Conservation (phyloP, 1,140 invertebrate genomes). For the Ips nitidus region DNA sequence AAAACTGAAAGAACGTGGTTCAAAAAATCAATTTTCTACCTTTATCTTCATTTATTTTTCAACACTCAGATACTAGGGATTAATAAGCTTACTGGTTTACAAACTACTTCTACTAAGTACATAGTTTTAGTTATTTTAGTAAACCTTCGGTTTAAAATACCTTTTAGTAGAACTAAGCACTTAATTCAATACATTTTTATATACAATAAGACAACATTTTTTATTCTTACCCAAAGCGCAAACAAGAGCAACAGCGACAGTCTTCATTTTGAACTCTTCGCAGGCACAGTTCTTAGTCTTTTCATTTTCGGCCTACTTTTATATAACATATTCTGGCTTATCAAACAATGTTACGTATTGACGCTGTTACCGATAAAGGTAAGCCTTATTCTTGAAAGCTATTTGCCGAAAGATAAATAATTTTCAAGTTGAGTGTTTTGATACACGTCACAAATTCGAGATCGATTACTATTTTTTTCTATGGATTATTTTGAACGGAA, state of each 20-base stretch:
- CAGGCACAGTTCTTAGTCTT: too few species aligned
- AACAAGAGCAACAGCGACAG: neutral
- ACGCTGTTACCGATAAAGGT: neutral
- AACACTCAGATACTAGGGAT: too few species aligned
- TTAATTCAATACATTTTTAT: too few species aligned
- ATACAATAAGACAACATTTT: neutral
- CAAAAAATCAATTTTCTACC: too few species aligned
- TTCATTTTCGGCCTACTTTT: neutral
- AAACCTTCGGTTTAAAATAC: too few species aligned
- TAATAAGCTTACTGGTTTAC: too few species aligned
- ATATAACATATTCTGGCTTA: neutral
- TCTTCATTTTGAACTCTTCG: conserved; percentile 1
- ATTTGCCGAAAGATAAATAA: neutral
- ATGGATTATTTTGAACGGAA: neutral
- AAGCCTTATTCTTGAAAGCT: neutral
- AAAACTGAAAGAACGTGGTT: too few species aligned
- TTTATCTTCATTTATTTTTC: too few species aligned
- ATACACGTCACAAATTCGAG: neutral
- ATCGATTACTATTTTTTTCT: neutral
- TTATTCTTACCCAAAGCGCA: conserved; percentile 5
- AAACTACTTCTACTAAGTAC: too few species aligned
- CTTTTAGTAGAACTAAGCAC: too few species aligned
- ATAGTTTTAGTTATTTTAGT: too few species aligned
- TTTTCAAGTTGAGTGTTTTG: conserved; percentile 1
- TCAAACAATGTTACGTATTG: neutral